phyloP scores from a whole-genome alignment of 2,797 vertebrate species.

The Eurystomus glaucurus region DNA sequence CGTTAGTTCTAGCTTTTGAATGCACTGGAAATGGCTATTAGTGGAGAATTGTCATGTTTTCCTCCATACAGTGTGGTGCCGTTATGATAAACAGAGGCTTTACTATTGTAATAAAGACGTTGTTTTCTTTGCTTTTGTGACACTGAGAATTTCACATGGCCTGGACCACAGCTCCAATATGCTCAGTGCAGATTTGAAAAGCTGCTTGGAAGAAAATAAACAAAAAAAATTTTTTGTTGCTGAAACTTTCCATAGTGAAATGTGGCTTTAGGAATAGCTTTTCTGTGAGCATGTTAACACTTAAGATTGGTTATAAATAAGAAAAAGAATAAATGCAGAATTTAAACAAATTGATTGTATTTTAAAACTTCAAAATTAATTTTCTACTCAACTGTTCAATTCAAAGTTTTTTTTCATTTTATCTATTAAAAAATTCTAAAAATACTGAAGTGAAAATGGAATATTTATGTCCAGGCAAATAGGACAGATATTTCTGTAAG shows the following conservation, averaged over 20 bases:
- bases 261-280: not conserved
- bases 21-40: not conserved
- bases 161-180: not conserved
- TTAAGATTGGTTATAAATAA: not conserved
- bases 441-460: not conserved
- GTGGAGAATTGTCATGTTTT: not conserved
- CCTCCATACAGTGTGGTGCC: fast-evolving
- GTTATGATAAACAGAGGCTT: not conserved
- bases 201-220: not conserved
- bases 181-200: not conserved
- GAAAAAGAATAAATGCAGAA: fast-evolving
- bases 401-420: not conserved
- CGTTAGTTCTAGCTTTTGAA: not conserved
- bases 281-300: not conserved
- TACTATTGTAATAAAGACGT: not conserved
- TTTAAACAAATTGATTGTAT: not conserved
- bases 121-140: not conserved
- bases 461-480: not conserved
- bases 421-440: not conserved
- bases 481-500: not conserved
- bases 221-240: not conserved
- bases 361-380: not conserved
- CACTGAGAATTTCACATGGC: not conserved
- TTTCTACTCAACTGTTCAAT: not conserved
- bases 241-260: not conserved